These are phyloP conservation scores for Indicator indicator DNA, from an alignment of 2,113 vertebrate genomes.

Conservation along the genomic window DNA sequence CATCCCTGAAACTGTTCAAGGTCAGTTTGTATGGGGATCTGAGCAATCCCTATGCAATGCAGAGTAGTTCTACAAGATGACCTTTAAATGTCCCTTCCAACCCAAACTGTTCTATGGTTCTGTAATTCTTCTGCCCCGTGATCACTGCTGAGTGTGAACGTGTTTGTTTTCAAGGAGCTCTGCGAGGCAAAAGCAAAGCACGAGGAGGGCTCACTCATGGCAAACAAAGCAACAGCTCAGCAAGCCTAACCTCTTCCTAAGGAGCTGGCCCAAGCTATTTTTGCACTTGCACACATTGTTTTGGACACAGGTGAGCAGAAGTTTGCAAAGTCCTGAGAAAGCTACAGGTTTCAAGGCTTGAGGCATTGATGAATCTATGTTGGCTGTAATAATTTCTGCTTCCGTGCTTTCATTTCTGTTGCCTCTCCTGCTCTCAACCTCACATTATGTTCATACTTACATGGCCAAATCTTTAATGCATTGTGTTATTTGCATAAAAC, in stretches of 20 bases:
- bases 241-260: not conserved
- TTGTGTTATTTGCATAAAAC: not conserved
- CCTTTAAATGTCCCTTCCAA: no score
- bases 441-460: not conserved
- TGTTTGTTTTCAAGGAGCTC: not conserved
- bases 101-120: no score
- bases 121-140: not conserved
- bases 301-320: not conserved
- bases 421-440: not conserved
- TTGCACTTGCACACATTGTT: rapidly evolving
- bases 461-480: not conserved
- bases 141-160: not conserved
- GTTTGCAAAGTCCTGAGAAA: not conserved
- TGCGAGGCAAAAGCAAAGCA: not conserved
- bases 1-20: no score
- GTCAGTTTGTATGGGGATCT: no score
- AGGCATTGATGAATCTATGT: not conserved
- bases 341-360: not conserved
- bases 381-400: not conserved
- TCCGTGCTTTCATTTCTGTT: not conserved
- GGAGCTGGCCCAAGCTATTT: not conserved
- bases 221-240: not conserved
- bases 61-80: no score
- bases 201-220: not conserved
- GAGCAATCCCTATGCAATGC: no score